Conservation (phyloP, 2,888 invertebrate species). For the Amphipyra tragopoginis region DNA sequence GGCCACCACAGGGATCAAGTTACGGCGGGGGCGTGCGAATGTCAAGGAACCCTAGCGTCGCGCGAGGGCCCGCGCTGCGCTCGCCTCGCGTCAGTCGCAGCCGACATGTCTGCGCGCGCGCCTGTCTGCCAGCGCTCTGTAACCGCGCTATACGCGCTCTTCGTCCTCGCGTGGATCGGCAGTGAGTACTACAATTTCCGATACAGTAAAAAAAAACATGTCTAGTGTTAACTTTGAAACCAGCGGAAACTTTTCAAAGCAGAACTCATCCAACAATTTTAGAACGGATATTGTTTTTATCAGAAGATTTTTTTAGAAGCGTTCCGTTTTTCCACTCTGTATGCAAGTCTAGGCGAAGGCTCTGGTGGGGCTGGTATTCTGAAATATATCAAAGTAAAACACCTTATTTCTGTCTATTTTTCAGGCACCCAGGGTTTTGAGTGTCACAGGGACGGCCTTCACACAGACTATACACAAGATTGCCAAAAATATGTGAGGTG, state of each 20-base stretch:
- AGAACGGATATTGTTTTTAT: no score
- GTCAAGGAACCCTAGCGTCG: conserved; percentile 85
- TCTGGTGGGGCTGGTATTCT: neutral
- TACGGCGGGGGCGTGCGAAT: conserved; percentile 84
- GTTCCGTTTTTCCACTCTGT: neutral
- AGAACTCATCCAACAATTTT: neutral
- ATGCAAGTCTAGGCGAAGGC: neutral
- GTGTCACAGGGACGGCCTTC: conserved; percentile 82
- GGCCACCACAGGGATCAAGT: conserved; percentile 84
- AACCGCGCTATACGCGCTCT: conserved; percentile 57
- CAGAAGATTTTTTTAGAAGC: neutral
- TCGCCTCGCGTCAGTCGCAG: conserved; percentile 73
- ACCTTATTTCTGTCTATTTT: conserved; percentile 42
- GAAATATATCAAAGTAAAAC: neutral
- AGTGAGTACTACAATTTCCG: conserved; percentile 69
- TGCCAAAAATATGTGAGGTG: conserved; percentile 86
- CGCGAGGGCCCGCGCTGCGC: conserved; percentile 58
- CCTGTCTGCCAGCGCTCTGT: conserved; percentile 59
- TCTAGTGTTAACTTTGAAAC: neutral
- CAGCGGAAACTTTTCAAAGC: neutral
- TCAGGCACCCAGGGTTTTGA: conserved; percentile 73
- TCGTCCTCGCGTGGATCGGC: conserved; percentile 63
- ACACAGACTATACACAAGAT: conserved; percentile 81
- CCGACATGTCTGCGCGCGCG: conserved; percentile 85
- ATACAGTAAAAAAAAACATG: conserved; percentile 5